Conservation (phyloP, 2,888 invertebrate species). For the Caenorhabditis uteleia region DNA sequence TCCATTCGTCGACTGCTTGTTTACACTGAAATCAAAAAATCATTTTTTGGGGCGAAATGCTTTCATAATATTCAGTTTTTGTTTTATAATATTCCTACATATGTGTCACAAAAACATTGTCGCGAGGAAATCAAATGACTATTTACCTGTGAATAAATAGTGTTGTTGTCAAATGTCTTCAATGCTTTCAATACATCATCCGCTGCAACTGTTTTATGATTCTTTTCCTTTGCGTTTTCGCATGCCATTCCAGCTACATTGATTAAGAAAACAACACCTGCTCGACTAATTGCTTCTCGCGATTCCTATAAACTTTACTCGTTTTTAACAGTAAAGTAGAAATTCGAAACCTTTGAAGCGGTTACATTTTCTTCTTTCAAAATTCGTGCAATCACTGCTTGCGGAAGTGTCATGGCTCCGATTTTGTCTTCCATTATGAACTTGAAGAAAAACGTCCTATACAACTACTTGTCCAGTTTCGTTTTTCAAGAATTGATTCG, state of each 20-base stretch:
- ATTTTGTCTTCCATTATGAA: slow-evolving; percentile 18
- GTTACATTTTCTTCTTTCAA: slow-evolving; percentile 31
- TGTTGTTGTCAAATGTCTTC: slow-evolving; percentile 9
- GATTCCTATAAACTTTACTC: slow-evolving; percentile 9
- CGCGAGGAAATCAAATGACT: not conserved
- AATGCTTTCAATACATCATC: slow-evolving; percentile 29
- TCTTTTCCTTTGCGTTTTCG: slow-evolving; percentile 15
- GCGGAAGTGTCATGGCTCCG: slow-evolving; percentile 21
- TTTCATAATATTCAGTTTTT: slow-evolving; percentile 1
- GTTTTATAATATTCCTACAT: not conserved
- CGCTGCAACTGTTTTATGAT: slow-evolving; percentile 24
- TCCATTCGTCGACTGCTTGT: slow-evolving; percentile 21
- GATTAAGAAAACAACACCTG: slow-evolving; percentile 29
- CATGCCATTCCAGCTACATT: slow-evolving; percentile 24
- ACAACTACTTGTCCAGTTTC: too few relatives aligned
- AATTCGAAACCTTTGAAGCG: slow-evolving; percentile 14
- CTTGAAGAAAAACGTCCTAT: too few relatives aligned
- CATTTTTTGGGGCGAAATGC: not conserved
- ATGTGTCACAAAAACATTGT: slow-evolving; percentile 6
- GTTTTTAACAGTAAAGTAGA: not conserved
- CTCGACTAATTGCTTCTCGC: slow-evolving; percentile 27
- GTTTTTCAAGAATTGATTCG: too few relatives aligned
- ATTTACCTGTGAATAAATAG: slow-evolving; percentile 8
- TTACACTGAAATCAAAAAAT: slow-evolving; percentile 27
- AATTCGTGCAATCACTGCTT: slow-evolving; percentile 25